These are phyloP conservation scores for Eulemur rufifrons DNA, from an alignment of 2,113 vertebrate species.

Conservation along the genomic window DNA sequence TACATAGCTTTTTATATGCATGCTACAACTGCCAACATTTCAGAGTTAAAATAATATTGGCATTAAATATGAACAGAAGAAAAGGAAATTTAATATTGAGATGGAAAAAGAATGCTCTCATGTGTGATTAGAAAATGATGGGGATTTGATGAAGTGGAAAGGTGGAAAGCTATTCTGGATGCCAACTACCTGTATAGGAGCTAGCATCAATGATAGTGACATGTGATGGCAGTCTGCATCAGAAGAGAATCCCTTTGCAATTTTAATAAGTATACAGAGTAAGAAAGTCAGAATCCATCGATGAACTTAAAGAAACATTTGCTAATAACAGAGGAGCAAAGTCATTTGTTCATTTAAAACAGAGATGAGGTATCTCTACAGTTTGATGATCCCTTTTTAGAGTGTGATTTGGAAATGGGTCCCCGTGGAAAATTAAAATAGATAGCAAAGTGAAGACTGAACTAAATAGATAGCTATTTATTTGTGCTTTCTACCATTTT, in stretches of 20 bases:
- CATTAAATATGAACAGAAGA: slow-evolving; percentile 62
- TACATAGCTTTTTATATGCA: slow-evolving; percentile 51
- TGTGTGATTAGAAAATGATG: slow-evolving; percentile 63
- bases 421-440: not conserved
- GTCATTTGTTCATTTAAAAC: not conserved
- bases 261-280: not conserved
- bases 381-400: not conserved
- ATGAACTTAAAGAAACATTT: not conserved
- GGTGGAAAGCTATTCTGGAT: slow-evolving; percentile 21
- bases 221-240: not conserved
- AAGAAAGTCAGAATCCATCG: not conserved
- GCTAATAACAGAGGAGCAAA: not conserved
- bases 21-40: slow-evolving; percentile 16
- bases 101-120: slow-evolving; percentile 26
- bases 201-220: not conserved
- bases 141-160: slow-evolving; percentile 53
- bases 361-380: not conserved
- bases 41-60: slow-evolving; percentile 61
- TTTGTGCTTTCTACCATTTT: not conserved
- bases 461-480: not conserved
- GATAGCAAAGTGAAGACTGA: not conserved
- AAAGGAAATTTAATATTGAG: slow-evolving; percentile 49
- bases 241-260: not conserved
- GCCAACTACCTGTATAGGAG: not conserved
- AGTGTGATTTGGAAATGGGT: not conserved